Base-by-base conservation (phyloP, 2,113 vertebrate species). In the Nothocercus nigrocapillus region DNA sequence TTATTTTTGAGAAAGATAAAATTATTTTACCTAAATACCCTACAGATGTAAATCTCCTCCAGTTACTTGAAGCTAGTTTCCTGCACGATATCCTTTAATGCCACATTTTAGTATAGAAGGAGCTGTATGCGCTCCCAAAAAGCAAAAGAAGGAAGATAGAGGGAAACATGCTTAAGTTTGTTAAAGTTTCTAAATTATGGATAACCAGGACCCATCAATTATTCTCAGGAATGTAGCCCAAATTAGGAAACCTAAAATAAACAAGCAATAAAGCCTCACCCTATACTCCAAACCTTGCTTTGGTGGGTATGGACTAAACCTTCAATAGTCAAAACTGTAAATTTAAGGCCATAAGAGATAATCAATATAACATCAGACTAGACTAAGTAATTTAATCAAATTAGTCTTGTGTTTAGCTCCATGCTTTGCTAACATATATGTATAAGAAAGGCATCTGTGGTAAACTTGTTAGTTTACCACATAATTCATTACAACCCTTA, bases 211-310 rank as follows among this genome's bases (percentile, higher is more conserved):
- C 3, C 3, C 16, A 58, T 9, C 3, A 64, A 30, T 36, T 40
- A 58, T 74, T 83, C 5, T 18, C 11, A 24, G 20, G 7, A 78
- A 56, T 61, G 7, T 45, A 49, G 73, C 47, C 6, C 8, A 5
- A 13, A 59, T 16, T 51, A 68, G 42, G 30, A 80, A 63, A 58
- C 18, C 28, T 88, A 9, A 79, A 54, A 30, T 4, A 32, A 34
- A 40, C 3, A 73, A 19, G 56, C 14, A 17, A 49, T 21, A 45
- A 82, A 75, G 4, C 5, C 7, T 15, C 81, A 38, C 11, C 22
- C 34, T 72, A 19, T 73, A 56, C 2, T 4, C 4, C 0, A 5
- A 28, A 64, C 25, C 1, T 22, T 86, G 1, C 0, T 69, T 89
- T 91, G 25, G 5, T 13, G 40, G 30, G 10, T 5, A 7, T n/a